Conservation (phyloP, 2,888 invertebrate species). For the Spicauda simplicius region DNA sequence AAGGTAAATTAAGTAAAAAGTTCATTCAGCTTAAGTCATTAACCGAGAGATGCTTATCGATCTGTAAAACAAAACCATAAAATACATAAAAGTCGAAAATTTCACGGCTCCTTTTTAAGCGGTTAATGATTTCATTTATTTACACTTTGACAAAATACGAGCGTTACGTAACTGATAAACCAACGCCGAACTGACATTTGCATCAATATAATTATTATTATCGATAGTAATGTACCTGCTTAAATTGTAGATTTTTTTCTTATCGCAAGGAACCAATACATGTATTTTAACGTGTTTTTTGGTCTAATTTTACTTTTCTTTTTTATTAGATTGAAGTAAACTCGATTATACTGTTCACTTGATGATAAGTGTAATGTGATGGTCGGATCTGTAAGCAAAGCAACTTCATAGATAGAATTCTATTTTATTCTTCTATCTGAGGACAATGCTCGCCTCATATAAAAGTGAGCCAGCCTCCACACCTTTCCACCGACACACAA, state of each 20-base stretch:
- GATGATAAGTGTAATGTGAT: no score
- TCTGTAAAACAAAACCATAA: conserved; percentile 12
- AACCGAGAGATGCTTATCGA: conserved; percentile 27
- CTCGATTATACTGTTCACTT: no score
- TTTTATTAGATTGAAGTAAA: no score
- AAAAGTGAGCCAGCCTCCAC: no score
- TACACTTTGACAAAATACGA: neutral
- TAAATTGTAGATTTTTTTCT: neutral
- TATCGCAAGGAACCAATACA: no score
- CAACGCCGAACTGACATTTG: neutral
- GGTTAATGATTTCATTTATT: conserved; percentile 30
- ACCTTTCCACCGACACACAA: no score
- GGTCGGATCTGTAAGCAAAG: no score
- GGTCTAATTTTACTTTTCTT: no score
- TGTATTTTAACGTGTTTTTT: no score
- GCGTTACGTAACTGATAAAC: neutral
- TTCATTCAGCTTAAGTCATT: conserved; percentile 32
- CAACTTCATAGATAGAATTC: no score
- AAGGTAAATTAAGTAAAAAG: conserved; percentile 31
- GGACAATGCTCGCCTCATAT: no score
- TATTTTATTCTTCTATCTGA: no score
- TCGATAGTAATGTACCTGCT: neutral
- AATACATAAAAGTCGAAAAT: conserved; percentile 20
- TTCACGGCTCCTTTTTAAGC: conserved; percentile 20
- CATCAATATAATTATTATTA: neutral